Evolutionary conservation across 2,888 invertebrate species (phyloP), one percentile per base, ranked within the genome.

Genomic region (Coremacera marginata): DNA sequence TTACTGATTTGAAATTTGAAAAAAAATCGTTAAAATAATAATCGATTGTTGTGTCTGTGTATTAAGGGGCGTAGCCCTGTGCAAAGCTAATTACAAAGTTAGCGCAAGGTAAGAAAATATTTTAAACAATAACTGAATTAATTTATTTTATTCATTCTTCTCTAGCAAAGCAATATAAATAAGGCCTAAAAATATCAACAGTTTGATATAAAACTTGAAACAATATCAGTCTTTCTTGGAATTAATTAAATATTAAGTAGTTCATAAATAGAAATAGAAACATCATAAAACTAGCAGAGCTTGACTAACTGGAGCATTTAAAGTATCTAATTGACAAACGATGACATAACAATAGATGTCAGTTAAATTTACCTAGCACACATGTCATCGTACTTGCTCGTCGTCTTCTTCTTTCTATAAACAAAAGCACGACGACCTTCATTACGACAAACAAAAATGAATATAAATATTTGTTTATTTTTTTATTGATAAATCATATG

Each of bases 311-410:
- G 14, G 57, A 19, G 22, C 27, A 60, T 27, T 19, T 60, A 9
- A 14, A 60, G 57, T 22, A n/a, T n/a, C n/a, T n/a, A 60, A 60
- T 44, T 44, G 44, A 44, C 44, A 44, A 44, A 44, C 11, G 44
- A 44, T 44, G 44, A 44, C 14, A 44, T 14, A 44, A 44, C 14
- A 11, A 11, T 44, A 44, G 3, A 44, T 44, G 11, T 44, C 14
- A 44, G 44, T 11, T 7, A 44, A 2, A 14, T 44, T 44, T 11
- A 44, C 44, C 44, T 44, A 11, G 44, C 14, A 44, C 44, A 44
- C 44, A 44, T 44, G 44, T 7, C 14, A 14, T 44, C 31, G 84
- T 34, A 71, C 84, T 51, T 85, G 86, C 79, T 77, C 27, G 14
- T 52, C 19, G 27, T 14, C 63, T 31, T 63, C 52, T 31, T 71